Conservation (phyloP, 2,797 vertebrate genomes). For the Myotis vivesi region DNA sequence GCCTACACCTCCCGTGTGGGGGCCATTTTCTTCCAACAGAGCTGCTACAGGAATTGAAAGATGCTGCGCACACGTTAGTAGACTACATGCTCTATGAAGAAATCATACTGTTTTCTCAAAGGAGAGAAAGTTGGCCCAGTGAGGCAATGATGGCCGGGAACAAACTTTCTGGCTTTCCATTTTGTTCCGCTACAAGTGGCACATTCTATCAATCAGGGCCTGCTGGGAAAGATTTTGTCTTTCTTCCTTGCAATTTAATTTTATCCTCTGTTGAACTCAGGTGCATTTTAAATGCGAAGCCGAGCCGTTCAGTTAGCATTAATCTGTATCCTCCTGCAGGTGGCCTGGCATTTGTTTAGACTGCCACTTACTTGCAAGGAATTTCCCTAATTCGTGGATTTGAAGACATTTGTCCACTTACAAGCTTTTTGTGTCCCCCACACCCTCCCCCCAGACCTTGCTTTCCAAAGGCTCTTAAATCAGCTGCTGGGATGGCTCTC, state of each 20-base stretch:
- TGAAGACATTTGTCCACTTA: slow-evolving; percentile 55
- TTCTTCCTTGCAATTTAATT: slow-evolving; percentile 78
- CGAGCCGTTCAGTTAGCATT: slow-evolving; percentile 35
- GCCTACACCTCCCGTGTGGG: slow-evolving; percentile 77
- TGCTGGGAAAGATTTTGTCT: slow-evolving; percentile 78
- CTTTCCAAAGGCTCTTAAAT: slow-evolving; percentile 1
- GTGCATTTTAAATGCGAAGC: slow-evolving; percentile 72
- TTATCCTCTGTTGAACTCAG: slow-evolving; percentile 77
- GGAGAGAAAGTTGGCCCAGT: slow-evolving; percentile 82
- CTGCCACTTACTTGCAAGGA: slow-evolving; percentile 19
- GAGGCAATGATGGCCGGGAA: slow-evolving; percentile 82
- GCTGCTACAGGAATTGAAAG: slow-evolving; percentile 82
- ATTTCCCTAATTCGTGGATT: slow-evolving; percentile 59
- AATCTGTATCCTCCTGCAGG: slow-evolving; percentile 68
- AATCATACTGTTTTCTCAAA: slow-evolving; percentile 85
- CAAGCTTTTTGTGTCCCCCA: neutral
- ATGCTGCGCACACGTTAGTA: slow-evolving; percentile 84
- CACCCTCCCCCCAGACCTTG: neutral
- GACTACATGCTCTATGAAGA: slow-evolving; percentile 80
- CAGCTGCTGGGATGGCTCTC: neutral
- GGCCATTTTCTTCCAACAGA: slow-evolving; percentile 81
- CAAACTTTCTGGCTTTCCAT: slow-evolving; percentile 82
- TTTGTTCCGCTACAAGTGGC: slow-evolving; percentile 80
- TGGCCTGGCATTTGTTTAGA: slow-evolving; percentile 38
- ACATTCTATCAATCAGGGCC: slow-evolving; percentile 83